Evolutionary conservation across 2,888 invertebrate genomes (phyloP), one percentile per base, ranked within the genome.

Genomic region (Philhelius pedissequus): DNA sequence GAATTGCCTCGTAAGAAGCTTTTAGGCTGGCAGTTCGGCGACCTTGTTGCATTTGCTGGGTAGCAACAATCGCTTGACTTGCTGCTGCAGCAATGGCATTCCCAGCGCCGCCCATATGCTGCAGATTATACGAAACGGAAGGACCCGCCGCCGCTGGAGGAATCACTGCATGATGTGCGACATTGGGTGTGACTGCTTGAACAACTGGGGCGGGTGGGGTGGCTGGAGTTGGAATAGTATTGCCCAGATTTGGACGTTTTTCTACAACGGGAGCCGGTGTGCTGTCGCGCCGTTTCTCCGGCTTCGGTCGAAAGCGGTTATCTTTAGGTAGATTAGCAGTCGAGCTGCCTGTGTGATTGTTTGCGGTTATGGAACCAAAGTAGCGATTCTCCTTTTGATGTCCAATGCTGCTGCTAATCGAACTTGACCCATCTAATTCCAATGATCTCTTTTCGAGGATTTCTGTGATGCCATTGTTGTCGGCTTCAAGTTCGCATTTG

Each of bases 401-500:
- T 43, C 90, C 68, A 2, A 90, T 86, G 3, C 89, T 89, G 90
- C 87, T 93, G 6, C 93, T 92, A 20, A 94, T 89, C 1, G 89
- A 90, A 45, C 88, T 89, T 66, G 89, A 89, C 22, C 89, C 90
- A 91, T 98, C 98, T 77, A 98, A 92, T 89, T 98, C 98, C 66
- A 98, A 92, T 0, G 98, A 98, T 50, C 98, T 93, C 92, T 98
- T 97, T 92, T 99, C 99, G 86, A 99, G 92, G 60, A 97, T 93
- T 92, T 99, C 99, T 0, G 99, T 99, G 70, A 99, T 98, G 3
- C 99, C 99, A 88, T 98, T 97, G 93, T 99, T 98, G 91, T 99
- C 99, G 1, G 99, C 99, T 92, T 99, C 99, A 79, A 99, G 92
- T 92, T 99, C 99, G 94, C 98, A 97, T 92, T 99, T 99, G 92